Conservation (phyloP, 2,888 invertebrate species). For the Mycalesis mineus region DNA sequence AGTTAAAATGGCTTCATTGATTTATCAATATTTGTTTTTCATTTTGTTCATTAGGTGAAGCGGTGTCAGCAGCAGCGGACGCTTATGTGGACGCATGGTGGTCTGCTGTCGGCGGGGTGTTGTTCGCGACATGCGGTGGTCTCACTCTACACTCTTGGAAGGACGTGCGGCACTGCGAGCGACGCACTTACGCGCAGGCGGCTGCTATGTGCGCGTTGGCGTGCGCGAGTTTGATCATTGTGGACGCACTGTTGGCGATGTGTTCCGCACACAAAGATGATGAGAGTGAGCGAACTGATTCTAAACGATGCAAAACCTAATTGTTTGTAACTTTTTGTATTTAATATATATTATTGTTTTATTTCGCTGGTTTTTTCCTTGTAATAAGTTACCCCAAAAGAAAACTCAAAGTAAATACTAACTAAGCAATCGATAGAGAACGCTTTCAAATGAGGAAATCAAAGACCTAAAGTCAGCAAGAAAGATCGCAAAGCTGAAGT, state of each 20-base stretch:
- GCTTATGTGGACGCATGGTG: slow-evolving; percentile 70
- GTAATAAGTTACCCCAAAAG: too few relatives aligned
- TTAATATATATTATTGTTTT: too few relatives aligned
- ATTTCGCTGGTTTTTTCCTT: too few relatives aligned
- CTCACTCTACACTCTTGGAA: slow-evolving; percentile 57
- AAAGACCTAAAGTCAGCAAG: too few relatives aligned
- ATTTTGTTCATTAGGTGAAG: slow-evolving; percentile 46
- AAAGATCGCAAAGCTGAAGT: too few relatives aligned
- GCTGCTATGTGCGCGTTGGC: slow-evolving; percentile 55
- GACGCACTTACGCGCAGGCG: slow-evolving; percentile 48
- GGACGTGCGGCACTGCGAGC: slow-evolving; percentile 44
- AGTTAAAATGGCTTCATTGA: too few relatives aligned
- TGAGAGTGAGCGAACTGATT: slow-evolving; percentile 45
- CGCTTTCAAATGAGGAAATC: too few relatives aligned
- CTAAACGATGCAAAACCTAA: slow-evolving; percentile 34
- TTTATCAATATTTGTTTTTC: too few relatives aligned
- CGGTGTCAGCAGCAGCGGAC: slow-evolving; percentile 63
- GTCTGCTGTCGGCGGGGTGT: slow-evolving; percentile 54
- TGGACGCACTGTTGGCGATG: slow-evolving; percentile 55
- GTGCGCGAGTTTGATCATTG: slow-evolving; percentile 46
- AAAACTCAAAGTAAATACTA: too few relatives aligned
- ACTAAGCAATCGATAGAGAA: too few relatives aligned
- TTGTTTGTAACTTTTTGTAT: too few relatives aligned
- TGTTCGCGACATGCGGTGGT: slow-evolving; percentile 57
- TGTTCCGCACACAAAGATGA: slow-evolving; percentile 56